Evolutionary conservation across 2,797 vertebrate species (phyloP).

Genomic region (Enteromius afrohamiltoni): DNA sequence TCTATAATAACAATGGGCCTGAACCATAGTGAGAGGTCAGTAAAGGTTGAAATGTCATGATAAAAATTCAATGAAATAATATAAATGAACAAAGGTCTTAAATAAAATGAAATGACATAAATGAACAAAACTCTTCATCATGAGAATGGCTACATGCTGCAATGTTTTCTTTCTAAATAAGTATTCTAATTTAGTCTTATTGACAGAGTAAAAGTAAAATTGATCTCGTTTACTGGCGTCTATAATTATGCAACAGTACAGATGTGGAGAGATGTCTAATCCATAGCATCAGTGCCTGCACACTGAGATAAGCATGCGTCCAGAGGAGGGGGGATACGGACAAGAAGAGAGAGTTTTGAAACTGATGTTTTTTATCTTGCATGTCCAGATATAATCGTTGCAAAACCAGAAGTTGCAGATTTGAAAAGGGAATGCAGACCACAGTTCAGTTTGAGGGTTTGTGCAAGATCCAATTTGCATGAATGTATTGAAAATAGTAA

Average conservation of each 20-base stretch:
- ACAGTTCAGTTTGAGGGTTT: slow-evolving; percentile 14
- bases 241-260: slow-evolving; percentile 15
- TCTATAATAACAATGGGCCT: not conserved
- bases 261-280: slow-evolving; percentile 23
- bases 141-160: not conserved
- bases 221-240: not conserved
- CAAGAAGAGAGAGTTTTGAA: slow-evolving; percentile 14
- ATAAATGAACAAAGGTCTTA: not conserved
- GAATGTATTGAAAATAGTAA: not conserved
- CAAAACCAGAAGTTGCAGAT: slow-evolving; percentile 10
- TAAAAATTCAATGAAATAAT: not conserved
- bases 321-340: not conserved
- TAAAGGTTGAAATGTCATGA: not conserved
- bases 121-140: not conserved
- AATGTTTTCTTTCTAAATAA: not conserved
- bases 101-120: not conserved
- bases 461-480: not conserved
- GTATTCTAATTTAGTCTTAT: not conserved
- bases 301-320: slow-evolving; percentile 25
- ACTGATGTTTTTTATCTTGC: slow-evolving; percentile 16
- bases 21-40: not conserved
- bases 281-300: slow-evolving; percentile 24
- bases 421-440: slow-evolving; percentile 1
- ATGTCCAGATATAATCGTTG: slow-evolving; percentile 1
- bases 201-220: not conserved